phyloP scores from a whole-genome alignment of 2,113 vertebrate species.

The Phalacrocorax aristotelis region DNA sequence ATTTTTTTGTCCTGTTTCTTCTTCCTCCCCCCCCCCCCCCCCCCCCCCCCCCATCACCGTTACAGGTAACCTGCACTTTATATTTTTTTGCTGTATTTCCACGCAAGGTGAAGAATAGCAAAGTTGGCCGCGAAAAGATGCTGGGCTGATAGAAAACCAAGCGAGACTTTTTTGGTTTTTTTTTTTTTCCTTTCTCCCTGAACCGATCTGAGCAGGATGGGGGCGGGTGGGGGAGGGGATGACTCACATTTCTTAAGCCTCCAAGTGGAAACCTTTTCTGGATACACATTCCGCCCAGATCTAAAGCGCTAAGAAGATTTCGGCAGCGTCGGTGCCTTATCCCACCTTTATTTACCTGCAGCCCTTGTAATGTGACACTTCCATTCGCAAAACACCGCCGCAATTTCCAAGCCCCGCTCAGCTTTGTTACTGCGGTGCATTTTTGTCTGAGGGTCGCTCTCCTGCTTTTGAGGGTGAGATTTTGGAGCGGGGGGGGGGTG shows the following conservation, averaged over 20 bases:
- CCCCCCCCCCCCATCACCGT: not conserved
- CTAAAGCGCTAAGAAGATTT: constrained; percentile 59
- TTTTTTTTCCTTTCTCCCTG: not conserved
- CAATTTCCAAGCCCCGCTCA: not conserved
- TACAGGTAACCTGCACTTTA: not conserved
- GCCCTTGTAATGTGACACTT: constrained; percentile 48
- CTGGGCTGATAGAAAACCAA: not conserved
- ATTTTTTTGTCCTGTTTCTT: not conserved
- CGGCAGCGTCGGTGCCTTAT: constrained; percentile 6
- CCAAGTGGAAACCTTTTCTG: constrained; percentile 6
- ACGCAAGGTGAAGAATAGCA: not conserved
- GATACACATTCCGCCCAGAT: constrained; percentile 27
- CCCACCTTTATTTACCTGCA: constrained; percentile 67
- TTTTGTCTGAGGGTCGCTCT: not conserved
- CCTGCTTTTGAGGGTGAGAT: not conserved
- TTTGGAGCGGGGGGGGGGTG: not conserved
- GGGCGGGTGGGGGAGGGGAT: not conserved
- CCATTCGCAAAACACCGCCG: constrained; percentile 13
- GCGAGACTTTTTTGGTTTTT: not conserved
- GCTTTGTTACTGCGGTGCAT: not conserved
- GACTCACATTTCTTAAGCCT: constrained; percentile 2
- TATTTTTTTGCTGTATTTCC: not conserved
- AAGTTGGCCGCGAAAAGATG: not conserved
- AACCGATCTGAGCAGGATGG: not conserved
- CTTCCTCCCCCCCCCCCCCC: not conserved